Base-by-base conservation (phyloP, 2,888 invertebrate species). In the Bugula neritina region DNA sequence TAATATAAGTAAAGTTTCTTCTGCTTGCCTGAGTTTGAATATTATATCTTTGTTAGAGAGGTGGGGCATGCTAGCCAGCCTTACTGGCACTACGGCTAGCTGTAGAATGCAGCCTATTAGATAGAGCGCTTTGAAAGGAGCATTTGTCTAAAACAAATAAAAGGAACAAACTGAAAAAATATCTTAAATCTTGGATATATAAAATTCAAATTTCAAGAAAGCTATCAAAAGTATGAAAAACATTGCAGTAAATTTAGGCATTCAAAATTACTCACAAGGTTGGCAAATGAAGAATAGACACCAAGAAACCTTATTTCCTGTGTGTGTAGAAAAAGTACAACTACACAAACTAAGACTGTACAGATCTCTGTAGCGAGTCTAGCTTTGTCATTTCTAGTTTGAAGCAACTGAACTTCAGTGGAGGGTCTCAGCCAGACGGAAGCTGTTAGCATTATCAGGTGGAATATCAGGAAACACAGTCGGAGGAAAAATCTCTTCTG, bases 261-360 rank as follows among this genome's bases (percentile, higher is more conserved):
- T n/a, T n/a, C n/a, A n/a, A n/a, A n/a, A n/a, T n/a, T n/a, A 80
- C 85, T 87, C 84, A 95, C 95, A 89, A 96, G 87, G 85, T 96
- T 96, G 79, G 92, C 92, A 72, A 94, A 86, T 86, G 95, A 98
- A 0, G 92, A 92, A 71, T 89, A 87, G 21, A 95, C 83, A 1
- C 98, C 98, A 82, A 97, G 95, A 82, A 96, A 94, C 83, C 92
- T 90, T 73, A 99, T 90, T 86, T 99, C 98, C 78, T 93, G 92
- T 0, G 94, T 92, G 83, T 96, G 94, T 84, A 94, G 87, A 73
- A 95, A 87, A 1, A 97, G 89, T 81, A 94, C 96, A 79, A 91
- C 90, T 1, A 95, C 83, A 5, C 96, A 95, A 92, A 87, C 34
- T 98, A 88, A 54, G 96, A 89, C 85, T 96, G 94, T 74, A 96